Conservation (phyloP, 2,113 vertebrate species). For the Chamaea fasciata region DNA sequence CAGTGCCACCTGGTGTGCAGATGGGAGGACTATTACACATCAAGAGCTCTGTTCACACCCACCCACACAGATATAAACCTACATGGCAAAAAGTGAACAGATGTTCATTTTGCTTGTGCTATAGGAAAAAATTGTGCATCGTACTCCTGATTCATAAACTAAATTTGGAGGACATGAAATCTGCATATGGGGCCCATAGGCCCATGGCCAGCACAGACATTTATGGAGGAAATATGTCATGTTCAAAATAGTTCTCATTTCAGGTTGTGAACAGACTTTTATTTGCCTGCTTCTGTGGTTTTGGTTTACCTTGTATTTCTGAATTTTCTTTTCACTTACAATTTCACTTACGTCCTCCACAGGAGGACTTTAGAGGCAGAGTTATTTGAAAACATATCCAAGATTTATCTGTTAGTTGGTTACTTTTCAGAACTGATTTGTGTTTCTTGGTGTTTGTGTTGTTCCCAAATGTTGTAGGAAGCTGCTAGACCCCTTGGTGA, state of each 20-base stretch:
- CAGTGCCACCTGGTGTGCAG: conserved; percentile 73
- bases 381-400: not conserved
- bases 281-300: conserved; percentile 9
- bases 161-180: conserved; percentile 63
- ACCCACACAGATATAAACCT: conserved; percentile 66
- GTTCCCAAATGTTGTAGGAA: not conserved
- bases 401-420: not conserved
- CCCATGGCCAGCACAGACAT: conserved; percentile 33
- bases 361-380: not conserved
- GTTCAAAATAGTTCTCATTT: conserved; percentile 12
- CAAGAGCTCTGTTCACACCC: conserved; percentile 69
- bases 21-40: conserved; percentile 70
- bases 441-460: not conserved
- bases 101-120: conserved; percentile 75
- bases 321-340: not conserved
- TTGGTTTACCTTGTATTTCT: not conserved
- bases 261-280: not conserved
- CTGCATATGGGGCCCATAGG: conserved; percentile 44
- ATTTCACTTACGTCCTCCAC: not conserved
- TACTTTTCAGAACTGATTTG: not conserved
- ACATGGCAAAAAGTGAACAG: conserved; percentile 70
- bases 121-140: conserved; percentile 54
- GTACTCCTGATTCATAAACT: conserved; percentile 68
- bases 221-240: conserved; percentile 28
- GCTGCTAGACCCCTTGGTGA: not conserved